Evolutionary conservation across 37 sponge, comb jelly and placozoan species (phyloP).

Genomic region (Tethya wilhelma): DNA sequence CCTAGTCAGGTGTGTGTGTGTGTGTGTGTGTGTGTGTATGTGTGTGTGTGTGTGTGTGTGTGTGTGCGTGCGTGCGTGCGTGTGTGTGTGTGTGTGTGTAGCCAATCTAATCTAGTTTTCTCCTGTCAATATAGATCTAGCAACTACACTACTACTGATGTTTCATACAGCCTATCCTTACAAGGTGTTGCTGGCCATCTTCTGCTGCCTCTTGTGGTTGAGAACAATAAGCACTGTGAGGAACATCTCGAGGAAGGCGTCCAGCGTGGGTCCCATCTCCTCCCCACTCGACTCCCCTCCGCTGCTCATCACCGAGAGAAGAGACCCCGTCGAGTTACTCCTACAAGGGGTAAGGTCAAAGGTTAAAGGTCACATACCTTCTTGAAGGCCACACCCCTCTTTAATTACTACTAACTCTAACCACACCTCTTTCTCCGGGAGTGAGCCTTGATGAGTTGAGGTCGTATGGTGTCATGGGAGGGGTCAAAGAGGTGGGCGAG

Average conservation of each 20-base stretch:
- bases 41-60: no score
- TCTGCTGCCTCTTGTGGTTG: slow-evolving; percentile 34
- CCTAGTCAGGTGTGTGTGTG: not conserved
- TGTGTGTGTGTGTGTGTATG: no score
- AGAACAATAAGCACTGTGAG: slow-evolving; percentile 52
- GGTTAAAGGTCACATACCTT: not conserved
- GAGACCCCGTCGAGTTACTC: slow-evolving; percentile 73
- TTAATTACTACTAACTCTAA: not conserved
- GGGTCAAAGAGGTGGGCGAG: slow-evolving; percentile 72
- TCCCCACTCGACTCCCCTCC: slow-evolving; percentile 7
- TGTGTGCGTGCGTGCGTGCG: no score
- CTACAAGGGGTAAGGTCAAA: slow-evolving; percentile 16
- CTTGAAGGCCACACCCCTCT: not conserved
- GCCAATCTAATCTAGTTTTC: no score
- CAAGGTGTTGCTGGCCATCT: slow-evolving; percentile 12
- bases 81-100: no score
- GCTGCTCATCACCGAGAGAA: slow-evolving; percentile 29
- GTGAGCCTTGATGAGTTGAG: slow-evolving; percentile 63
- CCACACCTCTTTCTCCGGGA: slow-evolving; percentile 41
- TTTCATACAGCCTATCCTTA: no score
- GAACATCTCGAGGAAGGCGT: slow-evolving; percentile 64
- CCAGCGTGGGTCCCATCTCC: slow-evolving; percentile 25
- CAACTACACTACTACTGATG: no score
- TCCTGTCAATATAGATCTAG: no score
- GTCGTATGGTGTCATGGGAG: slow-evolving; percentile 58